A percentile compares a stretch with the other conserved stretches of the same genome.
Conservation (phyloP, 1,140 invertebrate genomes). For the Brachionus manjavacas region DNA sequence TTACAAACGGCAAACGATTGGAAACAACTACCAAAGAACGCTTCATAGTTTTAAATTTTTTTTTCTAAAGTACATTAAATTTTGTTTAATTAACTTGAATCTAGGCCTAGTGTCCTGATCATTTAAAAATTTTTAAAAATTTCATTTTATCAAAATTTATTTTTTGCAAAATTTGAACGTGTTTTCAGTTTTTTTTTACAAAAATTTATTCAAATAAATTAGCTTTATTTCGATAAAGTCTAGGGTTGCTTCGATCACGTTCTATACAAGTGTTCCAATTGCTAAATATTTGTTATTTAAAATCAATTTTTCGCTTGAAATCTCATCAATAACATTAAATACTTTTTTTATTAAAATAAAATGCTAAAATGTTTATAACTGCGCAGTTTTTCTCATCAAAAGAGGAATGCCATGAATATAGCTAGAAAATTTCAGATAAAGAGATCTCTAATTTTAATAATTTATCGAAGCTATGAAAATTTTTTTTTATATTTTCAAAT, state of each 20-base stretch:
- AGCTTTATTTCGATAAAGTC: background rate
- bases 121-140: background rate
- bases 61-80: background rate
- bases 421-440: background rate
- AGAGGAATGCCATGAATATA: background rate
- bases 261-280: background rate
- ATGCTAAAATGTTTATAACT: background rate
- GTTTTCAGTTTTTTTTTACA: background rate
- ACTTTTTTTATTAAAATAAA: background rate
- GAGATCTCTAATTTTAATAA: background rate
- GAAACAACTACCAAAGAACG: constrained; percentile 27
- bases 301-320: background rate
- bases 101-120: background rate
- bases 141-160: background rate
- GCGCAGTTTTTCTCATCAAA: background rate
- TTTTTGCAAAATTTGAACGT: background rate
- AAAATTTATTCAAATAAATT: background rate
- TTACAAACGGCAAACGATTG: constrained; percentile 34
- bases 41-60: background rate
- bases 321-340: background rate
- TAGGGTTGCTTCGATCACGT: background rate
- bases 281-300: background rate
- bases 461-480: background rate
- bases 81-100: background rate
- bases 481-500: background rate